Conservation (phyloP, 2,888 invertebrate genomes). For the Polyommatus iphigenia region DNA sequence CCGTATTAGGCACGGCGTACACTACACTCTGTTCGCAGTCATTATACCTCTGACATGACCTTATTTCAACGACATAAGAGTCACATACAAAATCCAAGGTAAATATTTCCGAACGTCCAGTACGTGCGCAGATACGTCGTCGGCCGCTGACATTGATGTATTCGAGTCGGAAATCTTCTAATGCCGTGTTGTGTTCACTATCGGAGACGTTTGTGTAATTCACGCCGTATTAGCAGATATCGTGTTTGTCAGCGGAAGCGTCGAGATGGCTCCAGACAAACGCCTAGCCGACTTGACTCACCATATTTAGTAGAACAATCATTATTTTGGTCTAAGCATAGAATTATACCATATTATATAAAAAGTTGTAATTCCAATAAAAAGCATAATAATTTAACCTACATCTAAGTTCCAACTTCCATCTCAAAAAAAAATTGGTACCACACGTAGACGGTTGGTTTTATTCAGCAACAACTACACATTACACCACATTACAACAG, state of each 20-base stretch:
- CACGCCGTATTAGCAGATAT: constrained; percentile 8
- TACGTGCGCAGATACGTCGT: constrained; percentile 17
- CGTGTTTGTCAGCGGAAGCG: background rate
- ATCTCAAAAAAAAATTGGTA: too few species aligned
- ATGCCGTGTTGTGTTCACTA: constrained; percentile 21
- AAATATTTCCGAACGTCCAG: background rate
- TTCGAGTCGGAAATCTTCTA: constrained; percentile 29
- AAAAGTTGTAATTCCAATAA: too few species aligned
- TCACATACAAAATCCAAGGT: background rate
- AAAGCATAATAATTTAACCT: too few species aligned
- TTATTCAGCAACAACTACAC: too few species aligned
- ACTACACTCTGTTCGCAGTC: background rate
- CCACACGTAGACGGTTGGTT: too few species aligned
- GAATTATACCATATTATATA: too few species aligned
- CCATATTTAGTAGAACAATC: background rate
- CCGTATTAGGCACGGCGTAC: constrained; percentile 44
- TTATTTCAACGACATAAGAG: background rate
- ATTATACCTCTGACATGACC: background rate
- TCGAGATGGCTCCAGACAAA: background rate
- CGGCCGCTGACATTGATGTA: constrained; percentile 30
- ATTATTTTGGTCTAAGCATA: background rate
- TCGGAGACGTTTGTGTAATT: constrained; percentile 2
- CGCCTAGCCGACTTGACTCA: background rate
- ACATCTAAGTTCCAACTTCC: too few species aligned
- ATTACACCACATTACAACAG: too few species aligned